Evolutionary conservation across 2,888 invertebrate species (phyloP).

Genomic region (Stenodera caucasica): DNA sequence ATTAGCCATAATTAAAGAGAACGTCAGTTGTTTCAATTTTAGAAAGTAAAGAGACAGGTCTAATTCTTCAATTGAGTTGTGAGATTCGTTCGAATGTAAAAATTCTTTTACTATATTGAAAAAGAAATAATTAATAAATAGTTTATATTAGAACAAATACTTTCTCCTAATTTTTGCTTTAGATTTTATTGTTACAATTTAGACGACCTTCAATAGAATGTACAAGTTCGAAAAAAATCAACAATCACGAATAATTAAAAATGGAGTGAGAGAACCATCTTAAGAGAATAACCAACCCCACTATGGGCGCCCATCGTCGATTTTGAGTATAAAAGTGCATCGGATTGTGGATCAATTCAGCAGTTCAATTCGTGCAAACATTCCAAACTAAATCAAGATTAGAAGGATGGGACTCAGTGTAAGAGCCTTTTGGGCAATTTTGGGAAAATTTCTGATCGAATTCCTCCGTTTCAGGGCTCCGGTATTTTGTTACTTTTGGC

Average conservation of each 20-base stretch:
- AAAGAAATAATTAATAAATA: slow-evolving; percentile 17
- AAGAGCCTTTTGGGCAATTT: slow-evolving; percentile 24
- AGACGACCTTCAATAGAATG: slow-evolving; percentile 26
- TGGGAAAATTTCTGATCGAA: not conserved
- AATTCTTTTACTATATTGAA: not conserved
- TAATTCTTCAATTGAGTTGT: slow-evolving; percentile 16
- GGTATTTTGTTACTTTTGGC: slow-evolving; percentile 40
- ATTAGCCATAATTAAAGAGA: slow-evolving; percentile 17
- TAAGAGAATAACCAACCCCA: slow-evolving; percentile 11
- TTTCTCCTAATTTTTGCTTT: slow-evolving; percentile 27
- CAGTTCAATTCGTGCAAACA: slow-evolving; percentile 41
- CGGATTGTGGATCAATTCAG: slow-evolving; percentile 38
- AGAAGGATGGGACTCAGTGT: slow-evolving; percentile 42
- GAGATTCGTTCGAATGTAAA: slow-evolving; percentile 6
- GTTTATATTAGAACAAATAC: slow-evolving; percentile 18
- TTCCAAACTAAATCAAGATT: slow-evolving; percentile 26
- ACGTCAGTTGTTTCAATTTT: slow-evolving; percentile 18
- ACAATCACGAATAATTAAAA: slow-evolving; percentile 15
- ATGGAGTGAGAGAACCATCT: not conserved
- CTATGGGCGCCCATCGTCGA: slow-evolving; percentile 2
- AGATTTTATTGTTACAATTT: slow-evolving; percentile 20
- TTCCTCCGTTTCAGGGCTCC: slow-evolving; percentile 35
- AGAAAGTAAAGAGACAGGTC: slow-evolving; percentile 26
- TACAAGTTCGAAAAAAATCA: slow-evolving; percentile 13
- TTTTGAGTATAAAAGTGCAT: slow-evolving; percentile 42